These are phyloP conservation scores for Borostomias antarcticus DNA, from an alignment of 2,797 vertebrate genomes.

Conservation along the genomic window DNA sequence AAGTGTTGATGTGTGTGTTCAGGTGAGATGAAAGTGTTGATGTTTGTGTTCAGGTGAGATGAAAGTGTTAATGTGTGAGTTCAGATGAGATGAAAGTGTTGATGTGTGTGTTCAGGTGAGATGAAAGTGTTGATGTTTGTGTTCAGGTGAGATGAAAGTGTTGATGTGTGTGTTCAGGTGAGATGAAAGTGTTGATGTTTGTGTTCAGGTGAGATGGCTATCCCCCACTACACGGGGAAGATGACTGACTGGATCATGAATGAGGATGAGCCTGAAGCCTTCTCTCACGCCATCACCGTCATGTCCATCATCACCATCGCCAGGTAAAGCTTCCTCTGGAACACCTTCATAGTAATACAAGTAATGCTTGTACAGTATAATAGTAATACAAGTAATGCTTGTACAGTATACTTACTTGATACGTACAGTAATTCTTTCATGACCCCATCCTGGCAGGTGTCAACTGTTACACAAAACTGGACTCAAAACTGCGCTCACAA, in stretches of 20 bases:
- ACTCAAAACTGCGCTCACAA: no score
- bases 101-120: not conserved
- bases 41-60: not conserved
- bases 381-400: no score
- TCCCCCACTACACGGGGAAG: constrained; percentile 85
- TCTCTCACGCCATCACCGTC: constrained; percentile 73
- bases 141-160: no score
- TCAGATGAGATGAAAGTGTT: no score
- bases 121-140: not conserved
- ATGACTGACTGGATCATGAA: constrained; percentile 87
- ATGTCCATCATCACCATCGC: constrained; percentile 80
- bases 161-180: not conserved
- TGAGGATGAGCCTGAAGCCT: constrained; percentile 69
- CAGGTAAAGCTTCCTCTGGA: constrained; percentile 74
- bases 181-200: constrained; percentile 6
- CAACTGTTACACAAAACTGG: no score
- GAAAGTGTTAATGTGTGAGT: not conserved
- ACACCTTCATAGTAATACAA: no score
- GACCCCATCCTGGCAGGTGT: no score
- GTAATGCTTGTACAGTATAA: no score
- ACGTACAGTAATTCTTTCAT: no score
- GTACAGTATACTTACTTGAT: no score
- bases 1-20: not conserved
- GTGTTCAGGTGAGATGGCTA: constrained; percentile 86
- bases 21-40: no score